phyloP scores from a whole-genome alignment of 2,797 vertebrate species.

The Rhabdophis nuchalis region DNA sequence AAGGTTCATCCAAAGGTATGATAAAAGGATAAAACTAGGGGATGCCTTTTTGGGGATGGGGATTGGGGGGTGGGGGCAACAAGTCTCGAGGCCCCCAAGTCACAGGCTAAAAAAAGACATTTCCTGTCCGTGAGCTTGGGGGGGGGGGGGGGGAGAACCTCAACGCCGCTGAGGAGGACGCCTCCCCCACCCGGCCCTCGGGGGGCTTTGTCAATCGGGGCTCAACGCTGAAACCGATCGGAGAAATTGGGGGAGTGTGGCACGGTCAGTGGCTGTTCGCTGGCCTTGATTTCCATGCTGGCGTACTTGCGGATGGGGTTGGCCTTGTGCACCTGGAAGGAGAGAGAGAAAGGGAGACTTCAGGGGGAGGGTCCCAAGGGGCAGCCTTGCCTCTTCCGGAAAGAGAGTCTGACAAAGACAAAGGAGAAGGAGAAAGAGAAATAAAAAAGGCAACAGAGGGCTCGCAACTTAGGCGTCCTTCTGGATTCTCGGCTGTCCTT shows the following conservation, averaged over 20 bases:
- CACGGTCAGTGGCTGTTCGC: conserved; percentile 78
- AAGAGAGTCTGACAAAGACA: background rate
- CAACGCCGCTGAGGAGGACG: background rate
- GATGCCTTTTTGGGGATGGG: background rate
- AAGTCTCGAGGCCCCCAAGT: background rate
- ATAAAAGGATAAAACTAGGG: background rate
- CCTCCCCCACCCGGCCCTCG: too few species aligned
- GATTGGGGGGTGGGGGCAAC: background rate
- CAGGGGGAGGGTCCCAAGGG: background rate
- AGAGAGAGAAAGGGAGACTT: background rate
- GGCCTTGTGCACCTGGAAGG: conserved; percentile 83
- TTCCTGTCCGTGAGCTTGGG: background rate
- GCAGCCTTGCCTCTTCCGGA: background rate
- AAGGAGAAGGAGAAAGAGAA: background rate
- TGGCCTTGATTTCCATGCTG: conserved; percentile 80
- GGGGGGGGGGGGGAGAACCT: background rate
- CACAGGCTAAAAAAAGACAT: background rate
- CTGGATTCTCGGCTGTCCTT: too few species aligned
- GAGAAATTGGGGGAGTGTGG: conserved; percentile 91
- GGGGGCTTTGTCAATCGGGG: rapidly evolving
- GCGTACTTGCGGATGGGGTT: conserved; percentile 87
- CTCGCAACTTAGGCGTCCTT: too few species aligned
- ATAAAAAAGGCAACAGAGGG: too few species aligned
- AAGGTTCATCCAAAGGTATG: background rate
- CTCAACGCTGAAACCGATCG: conserved; percentile 78